Evolutionary conservation across 1,140 invertebrate genomes (phyloP), one percentile per base, ranked within the genome.

Genomic region (Drosophila nigrodunni): DNA sequence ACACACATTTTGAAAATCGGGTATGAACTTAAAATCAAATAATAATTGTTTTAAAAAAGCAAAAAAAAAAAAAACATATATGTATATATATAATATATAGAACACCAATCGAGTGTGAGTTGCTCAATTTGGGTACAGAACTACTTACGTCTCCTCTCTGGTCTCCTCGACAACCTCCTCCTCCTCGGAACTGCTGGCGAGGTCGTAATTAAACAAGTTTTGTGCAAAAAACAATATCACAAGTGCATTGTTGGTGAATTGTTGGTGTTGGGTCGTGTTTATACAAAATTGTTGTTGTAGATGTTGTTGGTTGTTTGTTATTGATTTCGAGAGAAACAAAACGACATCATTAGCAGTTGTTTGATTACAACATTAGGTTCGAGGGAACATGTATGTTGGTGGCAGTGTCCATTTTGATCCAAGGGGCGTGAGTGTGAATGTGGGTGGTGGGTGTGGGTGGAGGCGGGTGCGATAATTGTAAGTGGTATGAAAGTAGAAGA

Each of bases 101-200:
- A 85, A 86, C 82, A 89, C 80, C 80, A 88, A 88, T 80, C 67
- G 80, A 83, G 65, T 74, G 68, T 67, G 62, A 59, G 59, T 74
- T 69, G 82, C 82, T 78, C 75, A 71, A 57, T 71, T 68, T 70
- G 83, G 83, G 62, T 74, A 87, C 83, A 82, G 77, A 87, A 80
- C 54, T 91, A 95, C 95, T 95, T 95, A 95, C 95, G 94, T 94
- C 93, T 95, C 94, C 92, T 93, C 94, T 91, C 94, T 93, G 88
- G 83, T 88, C 78, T 92, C 91, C 94, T 95, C 95, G 94, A 94
- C 94, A 81, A 92, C 91, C 87, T 95, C 95, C 87, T 95, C 95
- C 94, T 95, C 95, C 94, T 95, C 95, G 93, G 94, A 94, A 93
- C 91, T 90, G 86, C 87, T 90, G 74, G 52, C 66, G 78, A 67